Conservation (phyloP, 2,113 vertebrate genomes). For the Sebastes schlegelii region DNA sequence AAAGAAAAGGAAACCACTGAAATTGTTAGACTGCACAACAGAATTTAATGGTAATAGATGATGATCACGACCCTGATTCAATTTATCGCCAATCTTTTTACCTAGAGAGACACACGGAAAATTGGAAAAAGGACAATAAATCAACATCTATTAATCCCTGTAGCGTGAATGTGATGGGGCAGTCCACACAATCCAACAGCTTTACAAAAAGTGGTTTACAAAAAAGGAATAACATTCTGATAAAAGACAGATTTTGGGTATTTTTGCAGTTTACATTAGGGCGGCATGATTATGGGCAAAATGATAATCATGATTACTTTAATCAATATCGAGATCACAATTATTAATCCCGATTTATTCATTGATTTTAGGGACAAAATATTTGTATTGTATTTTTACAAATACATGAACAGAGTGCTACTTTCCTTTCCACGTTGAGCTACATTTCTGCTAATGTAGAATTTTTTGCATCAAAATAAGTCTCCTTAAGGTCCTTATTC, state of each 20-base stretch:
- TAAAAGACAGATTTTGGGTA: too few relatives aligned
- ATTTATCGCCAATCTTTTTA: slow-evolving; percentile 8
- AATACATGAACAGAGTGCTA: too few relatives aligned
- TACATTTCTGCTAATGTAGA: too few relatives aligned
- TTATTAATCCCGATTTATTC: too few relatives aligned
- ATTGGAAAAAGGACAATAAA: slow-evolving; percentile 26
- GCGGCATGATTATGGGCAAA: too few relatives aligned
- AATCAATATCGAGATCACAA: too few relatives aligned
- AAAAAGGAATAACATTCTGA: not conserved
- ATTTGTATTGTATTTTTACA: too few relatives aligned
- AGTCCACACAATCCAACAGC: not conserved
- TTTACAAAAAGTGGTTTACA: slow-evolving; percentile 4
- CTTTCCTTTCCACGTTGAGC: too few relatives aligned
- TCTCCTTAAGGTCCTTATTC: too few relatives aligned
- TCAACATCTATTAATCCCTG: slow-evolving; percentile 27
- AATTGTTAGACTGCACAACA: not conserved
- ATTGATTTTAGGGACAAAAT: too few relatives aligned
- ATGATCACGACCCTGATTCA: slow-evolving; percentile 9
- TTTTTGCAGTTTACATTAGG: not conserved
- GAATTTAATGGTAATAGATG: slow-evolving; percentile 15
- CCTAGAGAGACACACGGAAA: not conserved
- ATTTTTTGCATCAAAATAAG: too few relatives aligned
- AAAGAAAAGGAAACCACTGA: not conserved
- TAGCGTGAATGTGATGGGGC: not conserved
- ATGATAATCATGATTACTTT: too few relatives aligned